These are phyloP conservation scores for Cryptophagus acutangulus DNA, from an alignment of 2,888 invertebrate species.

Conservation along the genomic window DNA sequence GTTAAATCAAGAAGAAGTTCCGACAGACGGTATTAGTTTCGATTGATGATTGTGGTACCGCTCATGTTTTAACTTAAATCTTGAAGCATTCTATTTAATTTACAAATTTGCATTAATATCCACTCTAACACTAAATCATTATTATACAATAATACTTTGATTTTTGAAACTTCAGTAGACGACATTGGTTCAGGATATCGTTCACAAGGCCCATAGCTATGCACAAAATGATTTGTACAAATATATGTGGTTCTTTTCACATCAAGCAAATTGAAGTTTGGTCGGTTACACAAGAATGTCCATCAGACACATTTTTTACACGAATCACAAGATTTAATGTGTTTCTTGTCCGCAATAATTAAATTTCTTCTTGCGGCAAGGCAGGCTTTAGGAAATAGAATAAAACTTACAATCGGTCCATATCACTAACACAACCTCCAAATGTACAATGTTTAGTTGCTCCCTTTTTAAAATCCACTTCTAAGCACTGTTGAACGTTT, in stretches of 20 bases:
- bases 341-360: slow-evolving; percentile 1
- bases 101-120: too few species aligned
- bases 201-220: not conserved
- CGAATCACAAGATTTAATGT: not conserved
- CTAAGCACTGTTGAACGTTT: too few species aligned
- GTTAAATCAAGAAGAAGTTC: too few species aligned
- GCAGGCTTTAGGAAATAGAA: not conserved
- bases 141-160: too few species aligned
- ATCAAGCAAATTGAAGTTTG: not conserved
- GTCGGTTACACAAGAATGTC: not conserved
- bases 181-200: not conserved
- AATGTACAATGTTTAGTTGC: not conserved
- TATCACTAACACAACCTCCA: not conserved
- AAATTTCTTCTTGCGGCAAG: not conserved
- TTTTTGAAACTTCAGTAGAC: too few species aligned
- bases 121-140: too few species aligned
- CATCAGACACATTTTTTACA: not conserved
- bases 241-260: not conserved
- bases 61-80: too few species aligned
- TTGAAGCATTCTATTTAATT: too few species aligned
- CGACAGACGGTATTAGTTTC: too few species aligned
- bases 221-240: not conserved
- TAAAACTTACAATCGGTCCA: not conserved
- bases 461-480: not conserved
- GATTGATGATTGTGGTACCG: too few species aligned